Base-by-base conservation (phyloP, 2,113 vertebrate genomes). In the Tringa solitaria region DNA sequence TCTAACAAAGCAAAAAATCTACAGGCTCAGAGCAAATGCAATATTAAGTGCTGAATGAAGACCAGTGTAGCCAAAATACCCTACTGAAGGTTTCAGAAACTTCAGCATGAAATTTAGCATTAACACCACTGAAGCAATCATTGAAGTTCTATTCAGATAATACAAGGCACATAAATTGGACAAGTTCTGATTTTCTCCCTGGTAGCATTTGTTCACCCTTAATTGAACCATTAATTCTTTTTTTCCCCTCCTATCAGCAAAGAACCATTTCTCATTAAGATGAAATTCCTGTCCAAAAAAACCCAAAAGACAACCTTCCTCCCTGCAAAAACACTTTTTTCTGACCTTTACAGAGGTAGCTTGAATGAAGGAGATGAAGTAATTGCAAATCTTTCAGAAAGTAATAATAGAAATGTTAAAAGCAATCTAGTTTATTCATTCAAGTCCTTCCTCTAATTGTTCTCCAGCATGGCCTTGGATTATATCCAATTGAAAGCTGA, bases 311-410 rank as follows among this genome's bases (percentile, higher is more conserved):
- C 50, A 70, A 77, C 4, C 10, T 84, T 79, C 16, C 14, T 56
- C 27, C 8, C 8, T 3, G 2, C 3, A 72, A 70, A 51, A 64
- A 1, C 35, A 33, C 14, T 80, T 90, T 93, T 87, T 77, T 43
- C n/a, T 95, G 90, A 96, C 77, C 64, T 96, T 94, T 86, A 84
- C 83, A 79, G 41, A 96, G 83, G 48, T 89, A 88, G 69, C 79
- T 92, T 95, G 78, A 97, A 96, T 93, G 64, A 79, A 87, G 32
- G 16, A 87, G 37, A 96, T 46, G 78, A 95, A 96, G 93, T 97
- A 95, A 96, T 94, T 92, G 41, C 56, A 96, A 94, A 60, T 63
- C 80, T 95, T 74, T 94, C 74, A 93, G 65, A 88, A 96, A 88
- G 35, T 80, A 81, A 93, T 88, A 93, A 91, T 92, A 59, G 37